A percentile compares a stretch with the other conserved stretches of the same genome.
These are phyloP conservation scores for Ploceus nigricollis DNA, from an alignment of 2,113 vertebrate species.

Conservation along the genomic window DNA sequence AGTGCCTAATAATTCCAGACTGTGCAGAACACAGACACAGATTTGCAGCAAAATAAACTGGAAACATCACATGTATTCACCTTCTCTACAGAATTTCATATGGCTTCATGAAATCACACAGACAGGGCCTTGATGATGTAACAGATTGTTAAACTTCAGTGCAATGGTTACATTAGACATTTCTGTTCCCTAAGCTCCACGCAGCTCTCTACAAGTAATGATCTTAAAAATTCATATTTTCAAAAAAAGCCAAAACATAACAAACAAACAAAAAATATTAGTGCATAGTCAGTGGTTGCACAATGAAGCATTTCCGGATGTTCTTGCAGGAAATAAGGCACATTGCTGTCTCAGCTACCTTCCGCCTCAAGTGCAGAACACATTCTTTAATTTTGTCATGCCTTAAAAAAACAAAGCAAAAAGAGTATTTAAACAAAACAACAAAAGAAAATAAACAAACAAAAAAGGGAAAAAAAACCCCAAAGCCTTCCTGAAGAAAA, in stretches of 20 bases:
- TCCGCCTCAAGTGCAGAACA: background rate
- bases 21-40: background rate
- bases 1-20: background rate
- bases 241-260: background rate
- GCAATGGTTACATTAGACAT: fast-evolving
- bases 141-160: background rate
- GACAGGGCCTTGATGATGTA: background rate
- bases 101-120: background rate
- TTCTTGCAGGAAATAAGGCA: background rate
- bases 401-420: background rate
- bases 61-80: background rate
- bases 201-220: background rate
- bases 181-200: background rate
- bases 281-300: background rate
- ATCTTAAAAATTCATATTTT: background rate
- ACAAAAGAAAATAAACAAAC: background rate
- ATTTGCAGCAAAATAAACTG: background rate
- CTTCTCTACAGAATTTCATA: background rate
- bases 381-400: background rate
- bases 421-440: background rate
- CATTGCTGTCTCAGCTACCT: background rate
- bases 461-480: background rate
- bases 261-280: background rate
- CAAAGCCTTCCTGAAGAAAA: background rate
- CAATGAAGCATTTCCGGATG: background rate